Base-by-base conservation (phyloP, 2,113 vertebrate genomes). In the Urocolius indicus region DNA sequence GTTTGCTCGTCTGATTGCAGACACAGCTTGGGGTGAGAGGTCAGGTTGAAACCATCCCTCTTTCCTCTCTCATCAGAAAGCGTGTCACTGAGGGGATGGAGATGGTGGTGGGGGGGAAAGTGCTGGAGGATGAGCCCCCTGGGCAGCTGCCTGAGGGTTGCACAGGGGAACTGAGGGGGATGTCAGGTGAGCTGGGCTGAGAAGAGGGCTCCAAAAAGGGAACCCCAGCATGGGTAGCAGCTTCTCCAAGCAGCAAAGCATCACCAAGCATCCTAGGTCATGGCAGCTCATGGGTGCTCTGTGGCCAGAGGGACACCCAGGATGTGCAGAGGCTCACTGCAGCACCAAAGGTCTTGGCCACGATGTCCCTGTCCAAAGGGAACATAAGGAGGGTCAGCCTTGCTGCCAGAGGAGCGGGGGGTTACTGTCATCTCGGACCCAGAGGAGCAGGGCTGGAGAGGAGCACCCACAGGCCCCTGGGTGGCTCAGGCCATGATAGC, bases 11-110 rank as follows among this genome's bases (percentile, higher is more conserved):
- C 95, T 96, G 96, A 96, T 97, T 95, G 57, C 94, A 97, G 96
- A 54, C 94, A 94, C 96, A 96, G 94, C 92, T 94, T 63, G 84
- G 87, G 94, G 94, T 96, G 95, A 97, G 95, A 72, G 95, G 96
- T 96, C 94, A 86, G 27, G 16, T 89, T 95, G 86, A 94, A 94
- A 86, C 71, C 75, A 29, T 84, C 66, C 84, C 63, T 92, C 69
- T 85, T 36, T 48, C 80, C 80, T 29, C 82, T 87, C 94, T 83
- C 87, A 16, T 87, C 95, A 46, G 82, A 29, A 16, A 67, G 65
- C 11, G 10, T 17, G 16, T 65, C 1, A 11, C 87, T 54, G 84
- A 49, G 62, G 79, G 89, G 84, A 52, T 93, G 93, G 78, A 38
- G 78, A 43, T 41, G 41, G 41, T 20, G 29, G 7, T 2, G 87